A percentile compares a stretch with the other conserved stretches of the same genome.
phyloP scores from a whole-genome alignment of 2,888 invertebrate species.

The Cinara cedri region DNA sequence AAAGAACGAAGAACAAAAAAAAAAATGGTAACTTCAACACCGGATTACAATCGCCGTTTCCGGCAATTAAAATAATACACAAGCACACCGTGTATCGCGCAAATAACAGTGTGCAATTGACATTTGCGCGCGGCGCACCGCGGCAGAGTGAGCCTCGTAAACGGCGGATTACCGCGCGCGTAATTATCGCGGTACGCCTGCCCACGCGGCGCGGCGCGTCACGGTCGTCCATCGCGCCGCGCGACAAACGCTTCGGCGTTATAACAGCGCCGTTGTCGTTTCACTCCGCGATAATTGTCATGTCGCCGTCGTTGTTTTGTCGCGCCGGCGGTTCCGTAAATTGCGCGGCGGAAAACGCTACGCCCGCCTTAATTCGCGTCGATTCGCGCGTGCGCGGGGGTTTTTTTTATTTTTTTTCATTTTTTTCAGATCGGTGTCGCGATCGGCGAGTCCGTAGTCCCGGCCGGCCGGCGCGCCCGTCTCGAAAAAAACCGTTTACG shows the following conservation, averaged over 20 bases:
- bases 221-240: conserved; percentile 13
- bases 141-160: conserved; percentile 25
- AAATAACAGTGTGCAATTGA: conserved; percentile 37
- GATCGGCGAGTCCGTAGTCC: too few species aligned
- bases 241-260: conserved; percentile 6
- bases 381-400: too few species aligned
- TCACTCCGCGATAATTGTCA: not conserved
- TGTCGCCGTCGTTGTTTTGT: too few species aligned
- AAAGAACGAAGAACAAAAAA: not conserved
- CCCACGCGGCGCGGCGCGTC: not conserved
- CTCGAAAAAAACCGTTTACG: too few species aligned
- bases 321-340: too few species aligned
- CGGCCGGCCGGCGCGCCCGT: too few species aligned
- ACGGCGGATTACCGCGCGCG: not conserved
- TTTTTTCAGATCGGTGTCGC: too few species aligned
- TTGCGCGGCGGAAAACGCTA: too few species aligned
- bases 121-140: conserved; percentile 5
- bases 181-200: not conserved
- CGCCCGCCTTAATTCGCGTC: too few species aligned
- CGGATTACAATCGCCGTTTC: conserved; percentile 21
- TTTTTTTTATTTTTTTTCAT: too few species aligned
- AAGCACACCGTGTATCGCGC: conserved; percentile 1
- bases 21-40: conserved; percentile 36
- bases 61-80: conserved; percentile 41
- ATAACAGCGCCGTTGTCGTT: conserved; percentile 1